phyloP scores from a whole-genome alignment of 2,888 invertebrate genomes.

The Cremastobaeus sp. region DNA sequence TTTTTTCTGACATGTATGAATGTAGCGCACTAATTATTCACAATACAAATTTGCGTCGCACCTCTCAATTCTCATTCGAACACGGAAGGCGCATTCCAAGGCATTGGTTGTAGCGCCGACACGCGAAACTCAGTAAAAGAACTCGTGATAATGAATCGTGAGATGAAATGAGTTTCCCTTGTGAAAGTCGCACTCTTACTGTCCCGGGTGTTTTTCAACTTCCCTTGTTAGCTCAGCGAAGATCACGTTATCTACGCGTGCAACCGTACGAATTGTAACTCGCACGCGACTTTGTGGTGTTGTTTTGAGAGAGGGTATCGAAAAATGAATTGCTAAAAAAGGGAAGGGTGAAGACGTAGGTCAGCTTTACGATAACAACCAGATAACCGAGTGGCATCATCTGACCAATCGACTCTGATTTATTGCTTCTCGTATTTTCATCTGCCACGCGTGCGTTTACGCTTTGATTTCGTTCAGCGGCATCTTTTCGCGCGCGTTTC shows the following conservation, averaged over 20 bases:
- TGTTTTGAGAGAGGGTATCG: slow-evolving; percentile 41
- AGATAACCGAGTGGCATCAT: slow-evolving; percentile 18
- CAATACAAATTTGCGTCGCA: slow-evolving; percentile 27
- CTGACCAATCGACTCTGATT: slow-evolving; percentile 47
- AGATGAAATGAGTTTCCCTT: slow-evolving; percentile 22
- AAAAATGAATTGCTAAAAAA: slow-evolving; percentile 31
- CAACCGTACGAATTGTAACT: slow-evolving; percentile 33
- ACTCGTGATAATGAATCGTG: slow-evolving; percentile 24
- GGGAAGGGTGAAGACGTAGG: slow-evolving; percentile 50
- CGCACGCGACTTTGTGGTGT: slow-evolving; percentile 56
- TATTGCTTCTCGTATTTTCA: slow-evolving; percentile 35
- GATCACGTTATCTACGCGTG: slow-evolving; percentile 46
- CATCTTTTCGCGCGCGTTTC: slow-evolving; percentile 12
- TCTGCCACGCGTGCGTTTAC: slow-evolving; percentile 3
- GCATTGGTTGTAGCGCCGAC: slow-evolving; percentile 12
- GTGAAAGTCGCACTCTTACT: slow-evolving; percentile 44
- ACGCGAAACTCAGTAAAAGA: slow-evolving; percentile 27
- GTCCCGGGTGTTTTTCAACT: slow-evolving; percentile 36
- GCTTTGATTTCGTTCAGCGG: slow-evolving; percentile 28
- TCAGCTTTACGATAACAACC: slow-evolving; percentile 37
- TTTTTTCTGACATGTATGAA: slow-evolving; percentile 1
- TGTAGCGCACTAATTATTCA: slow-evolving; percentile 31
- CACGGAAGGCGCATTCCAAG: slow-evolving; percentile 40
- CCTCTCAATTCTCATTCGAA: slow-evolving; percentile 42
- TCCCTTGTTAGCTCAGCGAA: slow-evolving; percentile 43